Conservation (phyloP, 30 jellyfish, hydroid and myxozoan genomes). For the Rhopilema esculentum region DNA sequence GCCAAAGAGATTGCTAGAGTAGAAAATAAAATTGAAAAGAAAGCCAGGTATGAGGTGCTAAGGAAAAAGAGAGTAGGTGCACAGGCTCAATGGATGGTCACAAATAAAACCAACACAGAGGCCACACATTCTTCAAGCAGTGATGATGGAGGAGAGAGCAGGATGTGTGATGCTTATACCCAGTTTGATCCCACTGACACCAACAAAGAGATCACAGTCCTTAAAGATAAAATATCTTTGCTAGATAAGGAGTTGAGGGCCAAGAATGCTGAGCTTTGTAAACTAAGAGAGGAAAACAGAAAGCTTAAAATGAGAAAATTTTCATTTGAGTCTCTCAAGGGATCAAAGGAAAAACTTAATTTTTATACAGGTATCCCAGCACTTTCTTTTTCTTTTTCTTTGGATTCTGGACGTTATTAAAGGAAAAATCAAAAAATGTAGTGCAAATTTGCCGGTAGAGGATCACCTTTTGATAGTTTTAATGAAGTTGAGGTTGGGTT, state of each 20-base stretch:
- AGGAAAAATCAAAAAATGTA: not conserved
- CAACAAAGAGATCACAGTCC: not conserved
- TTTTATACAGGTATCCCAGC: constrained; percentile 44
- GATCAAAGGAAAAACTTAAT: constrained; percentile 17
- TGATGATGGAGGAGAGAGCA: too few relatives aligned
- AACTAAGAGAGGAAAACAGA: constrained; percentile 1
- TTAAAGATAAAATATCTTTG: too few relatives aligned
- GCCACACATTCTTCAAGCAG: too few relatives aligned
- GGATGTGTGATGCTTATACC: too few relatives aligned
- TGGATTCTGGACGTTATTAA: constrained; percentile 14
- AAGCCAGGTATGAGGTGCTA: too few relatives aligned
- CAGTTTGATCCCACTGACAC: not conserved
- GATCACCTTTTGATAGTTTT: constrained; percentile 5
- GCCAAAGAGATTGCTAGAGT: too few relatives aligned
- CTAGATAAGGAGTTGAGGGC: too few relatives aligned
- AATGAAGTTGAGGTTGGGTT: constrained; percentile 11
- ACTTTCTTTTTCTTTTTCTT: not conserved
- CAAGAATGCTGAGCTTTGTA: not conserved
- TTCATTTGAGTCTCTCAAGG: constrained; percentile 1
- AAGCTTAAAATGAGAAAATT: not conserved
- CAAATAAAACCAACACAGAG: too few relatives aligned
- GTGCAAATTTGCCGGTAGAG: not conserved
- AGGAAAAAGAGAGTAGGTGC: too few relatives aligned
- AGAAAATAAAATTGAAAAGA: too few relatives aligned
- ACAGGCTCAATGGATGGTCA: too few relatives aligned